phyloP scores from a whole-genome alignment of 2,888 invertebrate species.

The Ctenicera cuprea region DNA sequence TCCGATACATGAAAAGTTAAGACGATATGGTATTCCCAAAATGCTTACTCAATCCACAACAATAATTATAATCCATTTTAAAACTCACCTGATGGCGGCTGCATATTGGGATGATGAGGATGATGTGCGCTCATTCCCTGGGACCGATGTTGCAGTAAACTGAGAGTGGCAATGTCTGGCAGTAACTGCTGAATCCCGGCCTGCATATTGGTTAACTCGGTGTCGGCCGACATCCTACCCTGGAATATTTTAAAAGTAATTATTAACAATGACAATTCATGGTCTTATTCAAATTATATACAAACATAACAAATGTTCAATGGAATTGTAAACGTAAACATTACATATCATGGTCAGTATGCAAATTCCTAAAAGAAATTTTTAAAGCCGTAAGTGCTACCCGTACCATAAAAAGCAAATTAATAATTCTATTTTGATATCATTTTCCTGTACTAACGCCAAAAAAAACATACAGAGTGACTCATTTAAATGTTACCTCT shows the following conservation, averaged over 20 bases:
- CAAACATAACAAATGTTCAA: slow-evolving; percentile 4
- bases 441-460: too few species aligned
- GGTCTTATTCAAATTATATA: slow-evolving; percentile 21
- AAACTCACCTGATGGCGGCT: slow-evolving; percentile 59
- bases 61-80: too few species aligned
- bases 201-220: slow-evolving; percentile 74
- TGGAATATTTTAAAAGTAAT: slow-evolving; percentile 42
- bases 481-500: too few species aligned
- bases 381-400: too few species aligned
- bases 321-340: neutral
- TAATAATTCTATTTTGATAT: too few species aligned
- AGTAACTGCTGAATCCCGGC: slow-evolving; percentile 71
- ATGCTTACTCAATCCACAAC: too few species aligned
- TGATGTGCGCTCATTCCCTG: slow-evolving; percentile 59
- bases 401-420: too few species aligned
- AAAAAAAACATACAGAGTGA: too few species aligned
- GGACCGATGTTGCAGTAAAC: slow-evolving; percentile 66
- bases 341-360: too few species aligned
- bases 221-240: slow-evolving; percentile 76
- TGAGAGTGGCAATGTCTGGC: slow-evolving; percentile 68
- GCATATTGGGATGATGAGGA: slow-evolving; percentile 65
- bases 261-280: neutral
- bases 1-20: too few species aligned
- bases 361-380: too few species aligned
- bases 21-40: too few species aligned